Evolutionary conservation across 2,888 invertebrate species (phyloP), one percentile per base, ranked within the genome.

Genomic region (Meiosimyza decipiens): DNA sequence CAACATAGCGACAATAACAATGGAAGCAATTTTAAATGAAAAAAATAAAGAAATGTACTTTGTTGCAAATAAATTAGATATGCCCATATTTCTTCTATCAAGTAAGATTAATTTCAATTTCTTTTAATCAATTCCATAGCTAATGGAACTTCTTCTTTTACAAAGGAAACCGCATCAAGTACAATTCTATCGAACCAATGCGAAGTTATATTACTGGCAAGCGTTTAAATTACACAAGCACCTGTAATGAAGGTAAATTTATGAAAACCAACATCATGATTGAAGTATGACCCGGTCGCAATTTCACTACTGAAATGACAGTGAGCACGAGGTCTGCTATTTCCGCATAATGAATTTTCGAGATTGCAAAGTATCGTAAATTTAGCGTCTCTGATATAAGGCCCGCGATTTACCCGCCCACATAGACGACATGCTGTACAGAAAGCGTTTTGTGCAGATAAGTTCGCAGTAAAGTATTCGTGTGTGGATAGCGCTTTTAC

Each of bases 81-180:
- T 84, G 64, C 84, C 85, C 6, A 77, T 85, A 0, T 84, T 84
- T 66, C 79, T 85, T 77, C 49, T 79, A 1, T 79, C 84, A 50
- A 82, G 85, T 85, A 77, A 77, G 77, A 64, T 13, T n/a, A 9
- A 3, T 11, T 15, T 5, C 15, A 22, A 50, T 33, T 47, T 50
- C 18, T n/a, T 22, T 67, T 13, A 49, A 63, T 57, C 65, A 7
- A 0, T 11, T 64, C 6, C 22, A 33, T 60, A 22, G 13, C 47
- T 12, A 16, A 63, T 18, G 4, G 5, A 50, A 18, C 22, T 55
- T 28, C 22, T 33, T 13, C 60, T 72, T 9, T 9, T 12, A 18
- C 7, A 54, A 57, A 80, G 80, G 79, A 52, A 77, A 77, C 63
- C 76, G 73, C 49, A 66, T 79, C 40, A 77, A 76, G 54, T 15